phyloP scores from a whole-genome alignment of 2,888 invertebrate genomes.

The Amiota mariae region DNA sequence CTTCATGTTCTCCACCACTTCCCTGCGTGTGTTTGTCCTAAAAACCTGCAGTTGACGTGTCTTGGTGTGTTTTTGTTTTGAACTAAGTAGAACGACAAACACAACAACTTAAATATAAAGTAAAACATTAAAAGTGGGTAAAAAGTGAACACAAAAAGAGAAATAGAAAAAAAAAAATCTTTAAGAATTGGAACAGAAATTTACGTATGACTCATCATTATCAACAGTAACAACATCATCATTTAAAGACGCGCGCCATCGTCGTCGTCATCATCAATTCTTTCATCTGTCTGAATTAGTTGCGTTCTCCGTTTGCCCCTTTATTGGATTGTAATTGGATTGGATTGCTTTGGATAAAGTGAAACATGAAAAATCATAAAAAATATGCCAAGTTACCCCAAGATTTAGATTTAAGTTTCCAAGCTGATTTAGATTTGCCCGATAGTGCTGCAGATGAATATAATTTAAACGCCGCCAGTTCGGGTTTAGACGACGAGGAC shows the following conservation, averaged over 20 bases:
- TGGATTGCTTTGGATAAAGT: constrained; percentile 4
- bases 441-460: constrained; percentile 63
- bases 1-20: background rate
- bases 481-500: constrained; percentile 53
- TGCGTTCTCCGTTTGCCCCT: background rate
- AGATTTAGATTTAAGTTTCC: constrained; percentile 72
- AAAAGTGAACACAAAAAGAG: background rate
- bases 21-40: background rate
- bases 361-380: constrained; percentile 71
- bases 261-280: too few relatives aligned
- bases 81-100: too few relatives aligned
- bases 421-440: constrained; percentile 67
- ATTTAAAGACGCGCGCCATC: background rate
- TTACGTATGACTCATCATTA: constrained; percentile 54
- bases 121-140: background rate
- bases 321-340: too few relatives aligned
- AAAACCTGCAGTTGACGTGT: background rate
- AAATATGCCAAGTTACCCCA: constrained; percentile 73
- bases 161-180: background rate
- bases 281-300: background rate
- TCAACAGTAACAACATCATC: background rate
- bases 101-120: background rate
- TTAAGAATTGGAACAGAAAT: constrained; percentile 18
- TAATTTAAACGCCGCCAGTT: constrained; percentile 43
- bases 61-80: too few relatives aligned